A percentile compares a stretch with the other conserved stretches of the same genome.
Evolutionary conservation across 2,113 vertebrate genomes (phyloP).

Genomic region (Holacanthus passer): DNA sequence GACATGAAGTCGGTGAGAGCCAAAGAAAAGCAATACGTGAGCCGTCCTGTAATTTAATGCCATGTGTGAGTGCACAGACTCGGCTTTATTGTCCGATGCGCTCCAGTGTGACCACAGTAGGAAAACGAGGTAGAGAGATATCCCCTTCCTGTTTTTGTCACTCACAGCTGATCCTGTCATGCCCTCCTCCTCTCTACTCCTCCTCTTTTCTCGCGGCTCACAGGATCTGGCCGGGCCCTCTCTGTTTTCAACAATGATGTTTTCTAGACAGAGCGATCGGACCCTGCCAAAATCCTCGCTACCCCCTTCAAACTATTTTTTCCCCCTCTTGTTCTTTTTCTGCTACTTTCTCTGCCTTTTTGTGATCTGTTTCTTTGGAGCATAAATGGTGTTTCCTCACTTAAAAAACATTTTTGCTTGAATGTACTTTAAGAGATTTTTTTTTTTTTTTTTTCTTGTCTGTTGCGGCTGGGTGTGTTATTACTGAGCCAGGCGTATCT

Average conservation of each 20-base stretch:
- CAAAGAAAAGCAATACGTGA: background rate
- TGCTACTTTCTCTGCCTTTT: constrained; percentile 9
- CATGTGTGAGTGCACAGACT: constrained; percentile 30
- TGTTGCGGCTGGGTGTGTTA: constrained; percentile 34
- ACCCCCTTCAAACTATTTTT: constrained; percentile 24
- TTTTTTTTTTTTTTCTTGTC: background rate
- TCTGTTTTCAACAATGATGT: constrained; percentile 73
- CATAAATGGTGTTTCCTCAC: background rate
- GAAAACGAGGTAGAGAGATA: constrained; percentile 82
- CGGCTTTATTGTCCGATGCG: constrained; percentile 65
- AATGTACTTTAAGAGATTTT: background rate
- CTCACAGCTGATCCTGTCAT: constrained; percentile 81
- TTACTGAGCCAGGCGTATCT: constrained; percentile 31
- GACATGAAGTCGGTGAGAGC: background rate
- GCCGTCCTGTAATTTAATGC: constrained; percentile 32
- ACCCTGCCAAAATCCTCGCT: constrained; percentile 56
- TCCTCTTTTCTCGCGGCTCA: constrained; percentile 67
- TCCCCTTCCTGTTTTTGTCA: constrained; percentile 87
- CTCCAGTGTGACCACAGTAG: constrained; percentile 72
- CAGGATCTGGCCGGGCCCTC: constrained; percentile 63
- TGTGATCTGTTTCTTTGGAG: constrained; percentile 20
- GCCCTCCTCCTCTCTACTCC: constrained; percentile 73
- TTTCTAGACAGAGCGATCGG: constrained; percentile 59
- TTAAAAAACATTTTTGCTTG: background rate
- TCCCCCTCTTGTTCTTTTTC: background rate